Evolutionary conservation across 2,113 vertebrate genomes (phyloP).

Genomic region (Synchiropus splendidus): DNA sequence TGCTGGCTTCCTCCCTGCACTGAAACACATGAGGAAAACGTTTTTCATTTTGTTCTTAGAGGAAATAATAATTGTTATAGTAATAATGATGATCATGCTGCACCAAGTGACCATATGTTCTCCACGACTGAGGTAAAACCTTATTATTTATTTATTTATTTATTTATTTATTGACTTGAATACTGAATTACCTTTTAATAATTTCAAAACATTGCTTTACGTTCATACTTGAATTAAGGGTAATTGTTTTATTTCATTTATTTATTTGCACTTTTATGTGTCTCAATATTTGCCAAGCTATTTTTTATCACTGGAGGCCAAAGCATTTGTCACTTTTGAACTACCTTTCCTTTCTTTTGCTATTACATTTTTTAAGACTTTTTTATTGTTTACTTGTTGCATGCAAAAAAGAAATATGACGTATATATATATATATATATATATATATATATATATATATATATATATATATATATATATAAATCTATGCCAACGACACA

Average conservation of each 20-base stretch:
- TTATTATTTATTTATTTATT: constrained; percentile 48
- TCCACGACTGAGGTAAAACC: constrained; percentile 54
- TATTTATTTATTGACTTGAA: constrained; percentile 7
- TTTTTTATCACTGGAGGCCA: constrained; percentile 74
- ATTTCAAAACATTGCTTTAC: constrained; percentile 10
- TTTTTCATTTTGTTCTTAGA: constrained; percentile 47
- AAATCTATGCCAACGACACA: constrained; percentile 81
- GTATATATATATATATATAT: constrained; percentile 59
- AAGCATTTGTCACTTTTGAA: constrained; percentile 76
- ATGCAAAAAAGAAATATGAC: constrained; percentile 62
- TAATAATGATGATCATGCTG: constrained; percentile 57
- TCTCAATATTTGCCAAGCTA: constrained; percentile 55
- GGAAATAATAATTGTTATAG: constrained; percentile 36
- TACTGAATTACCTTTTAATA: constrained; percentile 34
- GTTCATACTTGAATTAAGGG: constrained; percentile 39
- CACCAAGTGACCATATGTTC: constrained; percentile 66
- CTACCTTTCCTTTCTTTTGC: constrained; percentile 46
- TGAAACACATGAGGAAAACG: constrained; percentile 47
- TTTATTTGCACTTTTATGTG: constrained; percentile 68
- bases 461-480: constrained; percentile 6
- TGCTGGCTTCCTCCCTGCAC: constrained; percentile 52
- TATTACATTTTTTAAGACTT: constrained; percentile 44
- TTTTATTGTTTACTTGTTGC: constrained; percentile 65
- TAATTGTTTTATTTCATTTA: constrained; percentile 45
- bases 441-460: too few relatives aligned